Evolutionary conservation across 2,888 invertebrate species (phyloP).

Genomic region (Glaucopsyche alexis): DNA sequence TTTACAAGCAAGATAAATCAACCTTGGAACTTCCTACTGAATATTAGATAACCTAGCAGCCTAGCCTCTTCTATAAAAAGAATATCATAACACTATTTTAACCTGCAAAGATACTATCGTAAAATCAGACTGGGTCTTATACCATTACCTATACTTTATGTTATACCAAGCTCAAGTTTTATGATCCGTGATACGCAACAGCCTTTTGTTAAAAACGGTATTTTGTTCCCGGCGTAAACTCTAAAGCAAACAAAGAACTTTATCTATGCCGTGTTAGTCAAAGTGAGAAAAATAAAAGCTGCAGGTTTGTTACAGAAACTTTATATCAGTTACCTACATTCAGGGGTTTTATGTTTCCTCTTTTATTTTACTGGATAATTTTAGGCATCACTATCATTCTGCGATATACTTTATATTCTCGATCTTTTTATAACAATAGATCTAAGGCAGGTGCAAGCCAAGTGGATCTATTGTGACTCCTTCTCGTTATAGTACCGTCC

Average conservation of each 20-base stretch:
- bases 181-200: conserved; percentile 18
- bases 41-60: no score
- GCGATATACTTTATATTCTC: no score
- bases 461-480: no score
- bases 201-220: conserved; percentile 26
- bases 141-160: not conserved
- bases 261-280: conserved; percentile 31
- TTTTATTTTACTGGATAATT: not conserved
- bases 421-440: no score
- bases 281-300: conserved; percentile 31
- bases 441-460: no score
- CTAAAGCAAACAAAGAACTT: conserved; percentile 33
- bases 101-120: conserved; percentile 6
- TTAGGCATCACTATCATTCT: not conserved
- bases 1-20: no score
- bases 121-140: not conserved
- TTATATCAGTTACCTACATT: conserved; percentile 29
- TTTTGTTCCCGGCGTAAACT: conserved; percentile 25
- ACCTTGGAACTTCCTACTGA: no score
- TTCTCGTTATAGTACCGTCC: no score
- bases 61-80: not conserved
- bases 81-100: conserved; percentile 9
- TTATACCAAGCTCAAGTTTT: conserved; percentile 1
- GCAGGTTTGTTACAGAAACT: conserved; percentile 24
- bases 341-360: conserved; percentile 15